Conservation (phyloP, 2,888 invertebrate genomes). For the Rotaria magnacalcarata region DNA sequence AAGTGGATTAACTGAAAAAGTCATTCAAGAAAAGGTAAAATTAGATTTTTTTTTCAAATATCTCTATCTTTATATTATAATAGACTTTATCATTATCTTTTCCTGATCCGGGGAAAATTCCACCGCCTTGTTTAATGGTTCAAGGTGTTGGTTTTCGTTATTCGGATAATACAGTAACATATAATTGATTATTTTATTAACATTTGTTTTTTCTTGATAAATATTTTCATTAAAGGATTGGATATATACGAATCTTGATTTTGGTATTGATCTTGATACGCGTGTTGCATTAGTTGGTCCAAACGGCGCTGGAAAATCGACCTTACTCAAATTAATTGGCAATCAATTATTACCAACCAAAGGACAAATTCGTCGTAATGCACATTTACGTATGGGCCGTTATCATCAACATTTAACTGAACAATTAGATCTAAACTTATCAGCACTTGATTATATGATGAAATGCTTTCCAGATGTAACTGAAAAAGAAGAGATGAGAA, state of each 20-base stretch:
- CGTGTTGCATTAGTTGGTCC: slow-evolving; percentile 86
- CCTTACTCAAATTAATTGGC: slow-evolving; percentile 85
- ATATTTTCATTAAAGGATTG: slow-evolving; percentile 33
- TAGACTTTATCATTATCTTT: slow-evolving; percentile 82
- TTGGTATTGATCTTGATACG: slow-evolving; percentile 96
- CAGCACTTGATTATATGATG: slow-evolving; percentile 97
- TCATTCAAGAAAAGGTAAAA: slow-evolving; percentile 70
- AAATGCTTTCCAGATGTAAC: slow-evolving; percentile 89
- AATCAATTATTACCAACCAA: slow-evolving; percentile 84
- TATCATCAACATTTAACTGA: slow-evolving; percentile 97
- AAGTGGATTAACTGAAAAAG: slow-evolving; percentile 90
- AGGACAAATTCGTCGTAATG: slow-evolving; percentile 95
- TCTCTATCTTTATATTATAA: slow-evolving; percentile 17
- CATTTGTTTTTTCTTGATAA: not conserved
- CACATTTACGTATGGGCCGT: slow-evolving; percentile 89
- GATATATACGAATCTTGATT: slow-evolving; percentile 78
- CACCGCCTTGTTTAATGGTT: slow-evolving; percentile 98
- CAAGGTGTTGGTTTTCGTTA: slow-evolving; percentile 95
- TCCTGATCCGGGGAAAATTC: slow-evolving; percentile 86
- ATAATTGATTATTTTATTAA: slow-evolving; percentile 50
- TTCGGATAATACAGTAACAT: slow-evolving; percentile 65
- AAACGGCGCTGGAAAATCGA: slow-evolving; percentile 97
- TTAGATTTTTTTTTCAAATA: not conserved
- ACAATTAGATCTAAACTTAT: slow-evolving; percentile 82
- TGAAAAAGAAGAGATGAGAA: slow-evolving; percentile 96